Base-by-base conservation (phyloP, 2,888 invertebrate genomes). In the Drosophila rellima region DNA sequence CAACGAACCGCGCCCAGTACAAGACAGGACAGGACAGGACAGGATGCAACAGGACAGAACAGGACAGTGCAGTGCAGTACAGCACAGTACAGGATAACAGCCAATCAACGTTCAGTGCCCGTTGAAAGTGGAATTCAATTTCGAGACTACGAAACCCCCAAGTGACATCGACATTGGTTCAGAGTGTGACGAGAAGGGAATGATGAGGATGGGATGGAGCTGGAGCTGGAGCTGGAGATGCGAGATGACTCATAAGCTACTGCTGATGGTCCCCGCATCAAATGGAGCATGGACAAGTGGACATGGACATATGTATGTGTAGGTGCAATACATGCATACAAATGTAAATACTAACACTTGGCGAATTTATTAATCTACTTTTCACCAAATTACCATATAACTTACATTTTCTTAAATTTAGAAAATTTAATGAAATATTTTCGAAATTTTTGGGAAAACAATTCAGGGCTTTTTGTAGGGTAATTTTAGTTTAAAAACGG, bases 41-140 rank as follows among this genome's bases (percentile, higher is more conserved):
- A 18, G 48, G 17, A 47, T 18, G 40, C 20, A 11, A 51, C 23
- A 39, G 44, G 23, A 39, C 48, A 37, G 26, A 2, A 65, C 51
- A 55, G 54, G 15, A 44, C 31, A 55, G 39, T 8, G 40, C 45
- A 47, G 39, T 8, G 29, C 29, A 63, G 31, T 29, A 26, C 39
- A 47, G 45, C 29, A 13, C 51, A 45, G 31, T 31, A 20, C 39
- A 23, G 10, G 33, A 59, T 45, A 44, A 37, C 70, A 62, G 67
- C 62, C 77, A 66, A 67, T 67, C 56, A 56, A 45, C 35, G 40
- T 54, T 40, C 70, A 65, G 66, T 35, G 45, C 20, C 64, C 61
- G 64, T 77, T 55, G 59, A 61, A 70, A 78, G 67, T 71, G 64
- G 66, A 83, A 83, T 83, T 83, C 80, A 83, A 83, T 83, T 88